A percentile compares a stretch with the other conserved stretches of the same genome.
Conservation (phyloP, 2,797 vertebrate genomes). For the Heterohyrax brucei region DNA sequence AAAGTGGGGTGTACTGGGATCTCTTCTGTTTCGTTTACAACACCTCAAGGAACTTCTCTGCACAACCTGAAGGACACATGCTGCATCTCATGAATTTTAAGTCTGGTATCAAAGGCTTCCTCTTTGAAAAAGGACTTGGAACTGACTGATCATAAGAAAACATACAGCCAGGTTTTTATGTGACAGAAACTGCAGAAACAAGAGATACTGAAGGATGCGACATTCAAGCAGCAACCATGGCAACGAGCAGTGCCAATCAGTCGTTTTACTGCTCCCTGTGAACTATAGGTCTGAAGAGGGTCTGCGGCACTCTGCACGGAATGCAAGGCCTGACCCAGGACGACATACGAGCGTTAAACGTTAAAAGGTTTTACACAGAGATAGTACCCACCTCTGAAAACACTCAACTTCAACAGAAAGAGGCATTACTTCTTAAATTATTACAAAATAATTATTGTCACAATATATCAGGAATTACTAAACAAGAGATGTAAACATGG, state of each 20-base stretch:
- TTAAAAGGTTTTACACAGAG: slow-evolving; percentile 1
- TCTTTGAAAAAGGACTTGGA: slow-evolving; percentile 39
- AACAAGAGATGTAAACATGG: slow-evolving; percentile 60
- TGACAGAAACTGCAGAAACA: slow-evolving; percentile 19
- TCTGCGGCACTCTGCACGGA: not conserved
- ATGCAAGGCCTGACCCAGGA: slow-evolving; percentile 16
- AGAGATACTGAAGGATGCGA: slow-evolving; percentile 22
- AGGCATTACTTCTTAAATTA: not conserved
- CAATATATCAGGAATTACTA: slow-evolving; percentile 2
- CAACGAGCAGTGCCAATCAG: slow-evolving; percentile 44
- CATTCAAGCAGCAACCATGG: slow-evolving; percentile 49
- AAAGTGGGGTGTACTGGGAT: slow-evolving; percentile 31
- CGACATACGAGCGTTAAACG: slow-evolving; percentile 8
- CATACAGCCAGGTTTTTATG: slow-evolving; percentile 36
- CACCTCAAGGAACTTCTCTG: slow-evolving; percentile 9
- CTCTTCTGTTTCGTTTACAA: slow-evolving; percentile 15
- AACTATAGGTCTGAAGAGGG: slow-evolving; percentile 72
- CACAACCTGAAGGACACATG: not conserved
- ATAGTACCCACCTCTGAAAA: slow-evolving; percentile 37
- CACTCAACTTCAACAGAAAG: slow-evolving; percentile 53
- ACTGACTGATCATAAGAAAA: slow-evolving; percentile 6
- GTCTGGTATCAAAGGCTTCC: slow-evolving; percentile 31
- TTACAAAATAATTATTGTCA: not conserved
- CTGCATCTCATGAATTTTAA: slow-evolving; percentile 39
- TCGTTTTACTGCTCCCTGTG: slow-evolving; percentile 79